Evolutionary conservation across 2,113 vertebrate species (phyloP).

Genomic region (Epinephelus lanceolatus): DNA sequence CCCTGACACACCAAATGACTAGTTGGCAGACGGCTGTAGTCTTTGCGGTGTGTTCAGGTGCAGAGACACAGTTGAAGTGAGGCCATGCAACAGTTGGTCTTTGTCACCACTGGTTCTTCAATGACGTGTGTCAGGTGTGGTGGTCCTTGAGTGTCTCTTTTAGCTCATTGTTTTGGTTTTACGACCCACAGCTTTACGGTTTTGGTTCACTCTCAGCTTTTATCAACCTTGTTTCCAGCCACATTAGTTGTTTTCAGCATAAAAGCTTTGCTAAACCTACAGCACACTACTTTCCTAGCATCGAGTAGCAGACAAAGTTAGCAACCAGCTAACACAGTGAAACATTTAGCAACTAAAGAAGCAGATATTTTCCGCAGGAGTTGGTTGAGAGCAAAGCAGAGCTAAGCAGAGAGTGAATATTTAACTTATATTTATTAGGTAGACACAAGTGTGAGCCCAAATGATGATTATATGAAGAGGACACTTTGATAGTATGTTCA

Average conservation of each 20-base stretch:
- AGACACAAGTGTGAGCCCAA: not conserved
- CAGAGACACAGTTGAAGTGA: no score
- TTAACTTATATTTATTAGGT: not conserved
- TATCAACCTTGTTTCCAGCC: not conserved
- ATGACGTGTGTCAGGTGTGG: no score
- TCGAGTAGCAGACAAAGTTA: not conserved
- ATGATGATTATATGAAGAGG: not conserved
- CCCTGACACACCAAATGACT: no score
- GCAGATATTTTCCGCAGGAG: not conserved
- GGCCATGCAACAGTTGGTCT: no score
- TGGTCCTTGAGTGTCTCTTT: not conserved
- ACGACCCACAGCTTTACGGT: not conserved
- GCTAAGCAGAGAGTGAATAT: not conserved
- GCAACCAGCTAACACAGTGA: no score
- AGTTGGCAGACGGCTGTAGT: no score
- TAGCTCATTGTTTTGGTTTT: conserved; percentile 7
- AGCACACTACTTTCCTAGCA: not conserved
- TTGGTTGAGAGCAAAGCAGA: not conserved
- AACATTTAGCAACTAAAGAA: not conserved
- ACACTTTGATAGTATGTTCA: not conserved
- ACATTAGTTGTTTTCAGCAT: not conserved
- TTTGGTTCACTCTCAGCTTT: not conserved
- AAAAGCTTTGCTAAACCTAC: not conserved
- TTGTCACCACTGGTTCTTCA: no score
- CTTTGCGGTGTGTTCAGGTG: no score